Evolutionary conservation across 2,113 vertebrate genomes (phyloP).

Genomic region (Tor tambroides): DNA sequence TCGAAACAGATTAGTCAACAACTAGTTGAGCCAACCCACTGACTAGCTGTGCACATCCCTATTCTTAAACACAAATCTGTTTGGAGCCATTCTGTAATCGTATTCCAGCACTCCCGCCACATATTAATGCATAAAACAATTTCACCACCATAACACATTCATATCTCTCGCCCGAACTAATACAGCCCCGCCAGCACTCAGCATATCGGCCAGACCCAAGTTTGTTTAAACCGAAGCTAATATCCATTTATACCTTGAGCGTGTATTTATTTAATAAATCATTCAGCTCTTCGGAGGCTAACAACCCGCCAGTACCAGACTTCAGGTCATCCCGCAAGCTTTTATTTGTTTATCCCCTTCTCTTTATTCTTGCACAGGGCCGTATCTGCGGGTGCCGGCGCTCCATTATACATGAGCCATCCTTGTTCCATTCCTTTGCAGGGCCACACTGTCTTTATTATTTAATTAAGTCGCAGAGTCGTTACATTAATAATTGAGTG

Average conservation of each 20-base stretch:
- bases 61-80: neutral
- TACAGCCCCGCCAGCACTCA: slow-evolving; percentile 16
- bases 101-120: neutral
- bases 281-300: slow-evolving; percentile 43
- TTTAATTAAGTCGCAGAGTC: slow-evolving; percentile 81
- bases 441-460: slow-evolving; percentile 78
- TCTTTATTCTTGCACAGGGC: slow-evolving; percentile 39
- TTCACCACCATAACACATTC: slow-evolving; percentile 5
- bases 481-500: slow-evolving; percentile 83
- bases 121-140: neutral
- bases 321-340: slow-evolving; percentile 46
- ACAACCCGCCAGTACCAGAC: slow-evolving; percentile 22
- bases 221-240: slow-evolving; percentile 50
- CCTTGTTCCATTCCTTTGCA: slow-evolving; percentile 78
- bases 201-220: slow-evolving; percentile 16
- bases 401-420: slow-evolving; percentile 64
- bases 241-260: slow-evolving; percentile 52
- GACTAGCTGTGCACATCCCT: neutral
- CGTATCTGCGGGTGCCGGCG: slow-evolving; percentile 33
- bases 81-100: neutral
- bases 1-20: neutral
- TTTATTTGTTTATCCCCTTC: slow-evolving; percentile 57
- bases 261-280: slow-evolving; percentile 55
- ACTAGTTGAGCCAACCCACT: neutral
- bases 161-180: slow-evolving; percentile 35